Evolutionary conservation across 2,797 vertebrate genomes (phyloP), one percentile per base, ranked within the genome.

Genomic region (Antennarius maculatus): DNA sequence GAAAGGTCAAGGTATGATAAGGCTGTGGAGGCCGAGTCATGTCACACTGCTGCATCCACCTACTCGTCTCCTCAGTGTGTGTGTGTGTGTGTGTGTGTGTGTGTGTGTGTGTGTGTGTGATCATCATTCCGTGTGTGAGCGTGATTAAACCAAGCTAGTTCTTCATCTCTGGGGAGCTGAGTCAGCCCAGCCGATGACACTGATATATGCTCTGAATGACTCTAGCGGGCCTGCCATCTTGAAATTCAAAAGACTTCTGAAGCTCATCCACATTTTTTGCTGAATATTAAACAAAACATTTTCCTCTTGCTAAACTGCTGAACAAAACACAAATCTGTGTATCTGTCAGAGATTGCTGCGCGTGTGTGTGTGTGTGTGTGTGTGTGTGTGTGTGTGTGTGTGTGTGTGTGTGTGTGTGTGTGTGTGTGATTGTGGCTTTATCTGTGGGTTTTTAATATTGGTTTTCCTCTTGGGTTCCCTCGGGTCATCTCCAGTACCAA

Each of bases 151-250:
- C 64, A 46, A 64, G 69, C 75, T 51, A 55, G 69, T 74, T 63
- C 62, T 81, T 72, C 54, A 27, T 89, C 84, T 81, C 74, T 49
- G 54, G 74, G 76, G 84, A 87, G 87, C 89, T 84, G 85, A 41
- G 82, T 92, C 90, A 91, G 88, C 91, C 86, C 75, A 58, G 66
- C 56, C 9, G 23, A 73, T 79, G 87, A 85, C 86, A 91, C 28
- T 18, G 85, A 87, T 82, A 82, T 11, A 34, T 34, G 61, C 81
- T 81, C 55, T 71, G 56, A 83, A 62, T 61, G 60, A 70, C 72
- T 80, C 59, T 84, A 77, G 86, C 80, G 79, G 71, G 79, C 13
- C 76, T 86, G 69, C 79, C 74, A 79, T 86, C 74, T 83, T 86
- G 59, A 86, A 85, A 90, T 80, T 83, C 85, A 77, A 76, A 76